Conservation (phyloP, 2,797 vertebrate genomes). For the Iguana delicatissima region DNA sequence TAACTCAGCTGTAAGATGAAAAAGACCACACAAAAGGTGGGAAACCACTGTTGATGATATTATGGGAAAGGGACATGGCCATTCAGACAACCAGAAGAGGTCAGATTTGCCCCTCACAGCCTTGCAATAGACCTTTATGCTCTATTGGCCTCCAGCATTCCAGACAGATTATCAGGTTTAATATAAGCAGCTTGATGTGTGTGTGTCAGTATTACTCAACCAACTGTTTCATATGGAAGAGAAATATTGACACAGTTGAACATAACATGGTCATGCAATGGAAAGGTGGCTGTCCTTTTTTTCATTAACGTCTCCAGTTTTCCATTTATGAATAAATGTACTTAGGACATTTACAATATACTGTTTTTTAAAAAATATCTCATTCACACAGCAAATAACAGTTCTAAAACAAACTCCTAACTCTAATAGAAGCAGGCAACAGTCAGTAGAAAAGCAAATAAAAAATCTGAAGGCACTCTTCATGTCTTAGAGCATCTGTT, state of each 20-base stretch:
- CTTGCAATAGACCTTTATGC: too few species aligned
- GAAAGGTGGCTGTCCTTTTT: not conserved
- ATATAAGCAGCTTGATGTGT: not conserved
- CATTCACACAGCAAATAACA: not conserved
- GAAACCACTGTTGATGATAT: too few species aligned
- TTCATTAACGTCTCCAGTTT: not conserved
- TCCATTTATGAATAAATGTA: not conserved
- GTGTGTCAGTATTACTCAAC: not conserved
- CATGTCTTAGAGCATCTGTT: not conserved
- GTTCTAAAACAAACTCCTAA: not conserved
- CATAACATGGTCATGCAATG: not conserved
- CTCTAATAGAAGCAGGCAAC: not conserved
- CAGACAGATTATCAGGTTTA: not conserved
- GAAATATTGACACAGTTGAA: not conserved
- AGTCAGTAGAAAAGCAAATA: not conserved
- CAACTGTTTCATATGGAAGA: not conserved
- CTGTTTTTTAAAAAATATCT: not conserved
- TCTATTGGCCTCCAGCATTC: not conserved
- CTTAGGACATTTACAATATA: not conserved
- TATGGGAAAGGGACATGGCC: too few species aligned
- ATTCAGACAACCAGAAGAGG: too few species aligned
- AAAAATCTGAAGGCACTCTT: not conserved
- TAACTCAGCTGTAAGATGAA: too few species aligned
- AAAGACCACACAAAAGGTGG: too few species aligned
- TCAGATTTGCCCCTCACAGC: too few species aligned